These are phyloP conservation scores for Cephalotes varians DNA, from an alignment of 2,888 invertebrate genomes.

Conservation along the genomic window DNA sequence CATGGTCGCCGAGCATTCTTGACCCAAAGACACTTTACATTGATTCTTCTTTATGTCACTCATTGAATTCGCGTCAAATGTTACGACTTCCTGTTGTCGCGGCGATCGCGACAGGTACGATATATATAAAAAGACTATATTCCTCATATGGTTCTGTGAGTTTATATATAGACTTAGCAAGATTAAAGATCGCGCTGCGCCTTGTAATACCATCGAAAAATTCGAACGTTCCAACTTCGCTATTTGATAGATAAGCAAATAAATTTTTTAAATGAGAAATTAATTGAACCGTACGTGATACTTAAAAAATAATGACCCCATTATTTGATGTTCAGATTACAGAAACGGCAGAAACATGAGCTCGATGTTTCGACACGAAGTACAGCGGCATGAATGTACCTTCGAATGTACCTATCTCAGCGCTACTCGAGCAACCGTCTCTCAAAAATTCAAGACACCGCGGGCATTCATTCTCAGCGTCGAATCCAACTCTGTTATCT, in stretches of 20 bases:
- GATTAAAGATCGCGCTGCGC: neutral
- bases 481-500: neutral
- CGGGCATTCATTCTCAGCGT: neutral
- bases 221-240: neutral
- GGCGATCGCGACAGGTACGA: neutral
- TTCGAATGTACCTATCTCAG: neutral
- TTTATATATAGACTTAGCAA: neutral
- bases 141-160: neutral
- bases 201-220: neutral
- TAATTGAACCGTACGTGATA: neutral
- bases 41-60: conserved; percentile 22
- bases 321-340: neutral
- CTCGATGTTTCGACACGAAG: neutral
- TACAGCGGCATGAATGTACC: neutral
- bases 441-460: neutral
- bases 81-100: conserved; percentile 25
- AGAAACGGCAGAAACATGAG: too few species aligned
- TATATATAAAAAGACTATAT: neutral
- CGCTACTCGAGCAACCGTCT: neutral
- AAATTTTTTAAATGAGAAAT: neutral
- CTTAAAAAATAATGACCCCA: neutral
- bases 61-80: conserved; percentile 22
- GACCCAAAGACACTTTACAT: conserved; percentile 37
- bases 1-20: conserved; percentile 27
- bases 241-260: neutral